These are phyloP conservation scores for Dasysyrphus tricinctus DNA, from an alignment of 2,888 invertebrate genomes.

Conservation along the genomic window DNA sequence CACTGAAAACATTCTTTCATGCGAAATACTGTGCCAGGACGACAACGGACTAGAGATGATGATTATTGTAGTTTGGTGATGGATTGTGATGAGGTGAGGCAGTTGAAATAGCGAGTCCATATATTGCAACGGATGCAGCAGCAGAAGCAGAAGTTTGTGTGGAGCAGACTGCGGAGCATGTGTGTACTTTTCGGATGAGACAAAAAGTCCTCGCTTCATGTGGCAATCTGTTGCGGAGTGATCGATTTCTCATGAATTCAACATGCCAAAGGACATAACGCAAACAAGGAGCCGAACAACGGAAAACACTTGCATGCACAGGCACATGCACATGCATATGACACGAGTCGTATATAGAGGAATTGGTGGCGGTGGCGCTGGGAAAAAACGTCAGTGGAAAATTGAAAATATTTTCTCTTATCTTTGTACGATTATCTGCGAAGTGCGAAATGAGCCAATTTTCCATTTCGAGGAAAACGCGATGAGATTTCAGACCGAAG, in stretches of 20 bases:
- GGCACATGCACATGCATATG: not conserved
- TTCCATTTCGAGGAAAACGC: conserved; percentile 31
- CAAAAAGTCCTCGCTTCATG: conserved; percentile 28
- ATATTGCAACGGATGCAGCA: conserved; percentile 9
- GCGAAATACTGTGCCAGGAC: conserved; percentile 49
- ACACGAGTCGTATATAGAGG: not conserved
- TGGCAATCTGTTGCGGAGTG: conserved; percentile 63
- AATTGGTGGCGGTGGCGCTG: conserved; percentile 6
- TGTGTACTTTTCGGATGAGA: conserved; percentile 11
- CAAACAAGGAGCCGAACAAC: conserved; percentile 7
- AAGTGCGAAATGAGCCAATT: conserved; percentile 65
- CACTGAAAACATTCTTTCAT: conserved; percentile 70
- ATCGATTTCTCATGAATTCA: conserved; percentile 49
- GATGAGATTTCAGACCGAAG: conserved; percentile 7
- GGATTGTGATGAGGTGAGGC: conserved; percentile 5
- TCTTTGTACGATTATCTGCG: conserved; percentile 65
- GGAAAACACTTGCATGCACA: not conserved
- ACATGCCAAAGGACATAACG: conserved; percentile 37
- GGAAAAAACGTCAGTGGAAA: conserved; percentile 36
- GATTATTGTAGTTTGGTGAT: conserved; percentile 23
- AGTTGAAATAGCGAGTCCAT: not conserved
- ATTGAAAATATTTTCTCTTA: conserved; percentile 65
- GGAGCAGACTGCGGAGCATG: not conserved
- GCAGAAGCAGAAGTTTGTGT: conserved; percentile 8
- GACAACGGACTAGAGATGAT: conserved; percentile 21